These are phyloP conservation scores for Thera obeliscata DNA, from an alignment of 2,888 invertebrate genomes.

Conservation along the genomic window DNA sequence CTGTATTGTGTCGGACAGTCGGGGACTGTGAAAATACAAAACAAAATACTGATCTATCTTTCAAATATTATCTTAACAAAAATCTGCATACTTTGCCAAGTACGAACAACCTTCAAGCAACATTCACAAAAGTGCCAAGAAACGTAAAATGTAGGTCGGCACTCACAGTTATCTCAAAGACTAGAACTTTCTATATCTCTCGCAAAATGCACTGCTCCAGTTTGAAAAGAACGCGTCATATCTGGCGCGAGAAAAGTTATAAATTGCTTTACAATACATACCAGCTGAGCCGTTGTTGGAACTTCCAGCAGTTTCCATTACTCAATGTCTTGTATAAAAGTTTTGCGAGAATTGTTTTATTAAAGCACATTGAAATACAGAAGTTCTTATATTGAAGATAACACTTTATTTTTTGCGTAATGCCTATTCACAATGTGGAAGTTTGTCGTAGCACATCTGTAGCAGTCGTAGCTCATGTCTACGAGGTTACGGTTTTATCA, in stretches of 20 bases:
- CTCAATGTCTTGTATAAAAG: conserved; percentile 16
- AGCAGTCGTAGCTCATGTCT: background rate
- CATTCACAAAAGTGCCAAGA: conserved; percentile 25
- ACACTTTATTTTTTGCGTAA: background rate
- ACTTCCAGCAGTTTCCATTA: conserved; percentile 15
- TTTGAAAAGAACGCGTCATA: conserved; percentile 25
- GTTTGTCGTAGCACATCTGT: no score
- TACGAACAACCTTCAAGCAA: background rate
- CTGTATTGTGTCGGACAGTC: no score
- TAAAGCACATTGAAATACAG: conserved; percentile 1
- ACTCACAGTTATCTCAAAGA: conserved; percentile 8
- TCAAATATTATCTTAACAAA: background rate
- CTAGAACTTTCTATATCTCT: conserved; percentile 1
- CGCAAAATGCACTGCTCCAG: conserved; percentile 19
- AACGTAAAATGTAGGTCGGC: conserved; percentile 21
- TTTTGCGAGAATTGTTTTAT: conserved; percentile 12
- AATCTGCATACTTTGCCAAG: conserved; percentile 1
- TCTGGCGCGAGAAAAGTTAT: conserved; percentile 18
- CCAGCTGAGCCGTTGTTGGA: conserved; percentile 14
- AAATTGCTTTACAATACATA: conserved; percentile 27
- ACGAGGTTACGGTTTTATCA: no score
- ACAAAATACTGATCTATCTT: no score
- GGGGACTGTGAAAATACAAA: no score
- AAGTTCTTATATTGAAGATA: background rate
- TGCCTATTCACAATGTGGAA: no score